Evolutionary conservation across 1,140 invertebrate species (phyloP), one percentile per base, ranked within the genome.

Genomic region (Drosophila chauvacae): DNA sequence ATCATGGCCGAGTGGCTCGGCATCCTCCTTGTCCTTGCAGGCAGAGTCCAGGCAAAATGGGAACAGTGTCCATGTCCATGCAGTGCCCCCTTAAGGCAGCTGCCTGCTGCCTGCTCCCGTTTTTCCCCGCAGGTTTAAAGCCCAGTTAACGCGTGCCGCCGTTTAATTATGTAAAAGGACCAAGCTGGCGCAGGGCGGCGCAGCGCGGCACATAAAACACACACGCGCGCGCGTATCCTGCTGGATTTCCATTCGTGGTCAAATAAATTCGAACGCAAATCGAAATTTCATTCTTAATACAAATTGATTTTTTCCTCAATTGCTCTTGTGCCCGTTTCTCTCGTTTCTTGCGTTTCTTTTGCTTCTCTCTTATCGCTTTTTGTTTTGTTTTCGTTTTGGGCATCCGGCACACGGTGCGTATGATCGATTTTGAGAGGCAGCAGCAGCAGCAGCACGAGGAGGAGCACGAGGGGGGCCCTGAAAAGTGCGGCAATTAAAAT

Each of bases 221-320:
- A 69, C 61, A 66, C n/a, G 6, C 39, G 64, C 64, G 47, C 6
- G 45, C 7, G 48, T 86, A 70, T 78, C 64, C 80, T 61, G 45
- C 75, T 71, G 55, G 61, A 60, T 75, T 63, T 75, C 62, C 41
- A 47, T 56, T 77, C 44, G 42, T 79, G 60, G 59, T 72, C 66
- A 72, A 76, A 74, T 57, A 73, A 35, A 44, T 35, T 30, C 53
- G 60, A 35, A 53, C 28, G 35, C 77, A 81, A 83, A 87, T 87
- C 84, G 83, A 88, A 87, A 87, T 81, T 88, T 88, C 74, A 88
- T 84, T 74, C 77, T 71, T 84, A 81, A 88, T 84, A 90, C 84
- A 88, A 84, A 88, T 88, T 88, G 84, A 90, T 88, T 88, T 88
- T 68, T 77, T 63, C 50, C 53, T 50, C 53, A 44, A 61, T 80